phyloP scores from a whole-genome alignment of 1,140 invertebrate genomes.

The Trachymyrmex septentrionalis region DNA sequence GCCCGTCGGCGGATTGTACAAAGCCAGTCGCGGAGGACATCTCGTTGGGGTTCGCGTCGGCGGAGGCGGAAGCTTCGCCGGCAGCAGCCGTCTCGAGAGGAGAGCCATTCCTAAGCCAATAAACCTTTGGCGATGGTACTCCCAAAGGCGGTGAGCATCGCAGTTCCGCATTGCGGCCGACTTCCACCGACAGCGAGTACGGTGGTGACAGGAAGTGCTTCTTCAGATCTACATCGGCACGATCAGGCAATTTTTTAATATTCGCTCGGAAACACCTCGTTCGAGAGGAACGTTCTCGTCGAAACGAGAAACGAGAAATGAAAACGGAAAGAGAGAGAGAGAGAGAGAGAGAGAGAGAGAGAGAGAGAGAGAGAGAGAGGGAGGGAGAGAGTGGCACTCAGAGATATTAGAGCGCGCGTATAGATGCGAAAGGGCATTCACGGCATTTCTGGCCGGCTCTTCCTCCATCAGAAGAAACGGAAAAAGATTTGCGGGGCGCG shows the following conservation, averaged over 20 bases:
- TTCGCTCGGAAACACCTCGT: constrained; percentile 65
- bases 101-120: constrained; percentile 92
- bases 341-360: constrained; percentile 56
- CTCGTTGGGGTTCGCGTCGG: constrained; percentile 86
- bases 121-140: constrained; percentile 93
- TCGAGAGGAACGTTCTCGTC: constrained; percentile 74
- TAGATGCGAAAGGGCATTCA: constrained; percentile 80
- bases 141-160: constrained; percentile 96
- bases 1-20: constrained; percentile 89
- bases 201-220: constrained; percentile 94
- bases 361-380: constrained; percentile 8
- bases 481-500: constrained; percentile 65
- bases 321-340: neutral
- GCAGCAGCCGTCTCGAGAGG: constrained; percentile 89
- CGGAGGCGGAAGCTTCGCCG: constrained; percentile 90
- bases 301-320: constrained; percentile 1
- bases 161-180: constrained; percentile 94
- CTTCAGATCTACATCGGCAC: constrained; percentile 90
- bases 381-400: constrained; percentile 76
- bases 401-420: constrained; percentile 80
- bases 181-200: constrained; percentile 93
- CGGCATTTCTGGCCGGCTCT: constrained; percentile 40
- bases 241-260: constrained; percentile 76
- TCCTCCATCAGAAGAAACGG: constrained; percentile 29
- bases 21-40: constrained; percentile 90